Percentiles rank a stretch among this genome's conserved stretches.
phyloP scores from a whole-genome alignment of 2,797 vertebrate species.

The Rachycentron canadum region DNA sequence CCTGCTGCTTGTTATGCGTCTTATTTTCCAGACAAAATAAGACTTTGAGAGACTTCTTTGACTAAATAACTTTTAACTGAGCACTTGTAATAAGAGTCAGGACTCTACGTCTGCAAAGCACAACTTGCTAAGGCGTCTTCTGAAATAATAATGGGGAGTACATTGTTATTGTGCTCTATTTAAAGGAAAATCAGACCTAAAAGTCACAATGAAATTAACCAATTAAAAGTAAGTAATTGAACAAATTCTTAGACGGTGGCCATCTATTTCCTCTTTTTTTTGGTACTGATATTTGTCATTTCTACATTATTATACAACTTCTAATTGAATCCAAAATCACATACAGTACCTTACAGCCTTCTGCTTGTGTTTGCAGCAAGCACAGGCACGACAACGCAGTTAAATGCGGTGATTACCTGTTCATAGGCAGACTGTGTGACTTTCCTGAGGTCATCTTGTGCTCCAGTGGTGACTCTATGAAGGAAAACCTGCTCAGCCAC shows the following conservation, averaged over 20 bases:
- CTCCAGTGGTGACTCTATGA: conserved; percentile 91
- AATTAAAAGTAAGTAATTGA: too few species aligned
- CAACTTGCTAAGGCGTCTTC: background rate
- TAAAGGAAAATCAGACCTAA: background rate
- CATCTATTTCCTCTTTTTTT: background rate
- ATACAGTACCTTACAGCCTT: background rate
- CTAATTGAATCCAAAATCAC: background rate
- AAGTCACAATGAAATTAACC: background rate
- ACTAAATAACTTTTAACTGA: background rate
- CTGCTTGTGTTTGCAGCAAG: background rate
- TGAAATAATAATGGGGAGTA: too few species aligned
- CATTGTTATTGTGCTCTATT: background rate
- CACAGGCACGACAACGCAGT: background rate
- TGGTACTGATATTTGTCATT: background rate
- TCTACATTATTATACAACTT: background rate
- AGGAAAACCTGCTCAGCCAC: conserved; percentile 97
- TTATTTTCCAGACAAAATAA: background rate
- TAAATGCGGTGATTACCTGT: conserved; percentile 68
- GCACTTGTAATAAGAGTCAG: background rate
- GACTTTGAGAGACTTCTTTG: background rate
- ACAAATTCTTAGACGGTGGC: background rate
- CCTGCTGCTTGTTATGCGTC: too few species aligned
- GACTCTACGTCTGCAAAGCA: background rate
- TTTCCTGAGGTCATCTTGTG: conserved; percentile 95
- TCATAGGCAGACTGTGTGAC: conserved; percentile 97